A percentile compares a stretch with the other conserved stretches of the same genome.
These are phyloP conservation scores for Helicoverpa assulta DNA, from an alignment of 2,888 invertebrate species.

Conservation along the genomic window DNA sequence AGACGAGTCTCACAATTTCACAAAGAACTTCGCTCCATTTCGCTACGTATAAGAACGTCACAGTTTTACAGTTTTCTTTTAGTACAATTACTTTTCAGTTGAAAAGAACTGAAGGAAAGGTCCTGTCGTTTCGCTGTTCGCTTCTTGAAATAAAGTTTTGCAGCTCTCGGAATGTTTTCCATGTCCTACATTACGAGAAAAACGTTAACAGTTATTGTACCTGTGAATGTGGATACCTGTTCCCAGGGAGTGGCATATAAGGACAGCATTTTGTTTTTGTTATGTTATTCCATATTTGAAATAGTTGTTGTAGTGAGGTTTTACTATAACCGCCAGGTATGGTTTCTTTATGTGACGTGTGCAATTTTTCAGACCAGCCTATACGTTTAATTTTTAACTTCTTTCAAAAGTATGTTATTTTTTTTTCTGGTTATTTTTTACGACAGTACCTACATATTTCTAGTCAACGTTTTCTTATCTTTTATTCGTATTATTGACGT, in stretches of 20 bases:
- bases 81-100: slow-evolving; percentile 16
- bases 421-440: not conserved
- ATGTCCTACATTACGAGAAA: slow-evolving; percentile 31
- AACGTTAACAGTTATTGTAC: slow-evolving; percentile 31
- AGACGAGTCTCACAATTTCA: slow-evolving; percentile 12
- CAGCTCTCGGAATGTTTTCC: slow-evolving; percentile 25
- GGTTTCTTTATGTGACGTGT: too few relatives aligned
- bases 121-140: slow-evolving; percentile 18
- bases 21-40: slow-evolving; percentile 13
- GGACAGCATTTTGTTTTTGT: slow-evolving; percentile 31
- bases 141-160: slow-evolving; percentile 42
- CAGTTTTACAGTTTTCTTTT: slow-evolving; percentile 8
- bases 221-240: slow-evolving; percentile 11
- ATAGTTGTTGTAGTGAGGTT: not conserved
- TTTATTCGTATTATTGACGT: slow-evolving; percentile 23
- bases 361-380: too few relatives aligned
- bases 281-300: slow-evolving; percentile 43
- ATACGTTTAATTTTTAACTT: not conserved
- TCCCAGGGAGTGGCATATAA: not conserved
- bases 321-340: too few relatives aligned
- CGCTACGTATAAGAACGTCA: slow-evolving; percentile 3
- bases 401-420: not conserved
- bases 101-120: slow-evolving; percentile 27
- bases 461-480: slow-evolving; percentile 7
- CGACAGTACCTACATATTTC: not conserved